phyloP scores from a whole-genome alignment of 2,113 vertebrate species.

The Pelmatolapia mariae region DNA sequence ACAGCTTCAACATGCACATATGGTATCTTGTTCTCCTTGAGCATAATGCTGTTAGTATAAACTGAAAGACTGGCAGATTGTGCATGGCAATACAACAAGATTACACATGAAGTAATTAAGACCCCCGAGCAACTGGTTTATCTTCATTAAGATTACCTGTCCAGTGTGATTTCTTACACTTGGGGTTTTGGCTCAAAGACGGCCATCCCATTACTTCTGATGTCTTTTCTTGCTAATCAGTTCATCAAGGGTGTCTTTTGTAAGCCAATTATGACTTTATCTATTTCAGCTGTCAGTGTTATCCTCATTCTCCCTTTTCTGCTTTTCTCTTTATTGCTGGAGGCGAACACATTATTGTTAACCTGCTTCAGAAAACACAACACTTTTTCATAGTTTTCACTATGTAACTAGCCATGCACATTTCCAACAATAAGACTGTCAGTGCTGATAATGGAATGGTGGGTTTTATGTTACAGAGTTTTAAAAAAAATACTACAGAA shows the following conservation, averaged over 20 bases:
- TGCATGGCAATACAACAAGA: conserved; percentile 28
- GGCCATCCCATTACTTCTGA: conserved; percentile 16
- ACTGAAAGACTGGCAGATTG: conserved; percentile 20
- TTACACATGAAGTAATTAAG: conserved; percentile 50
- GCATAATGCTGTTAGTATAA: conserved; percentile 38
- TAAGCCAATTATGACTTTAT: not conserved
- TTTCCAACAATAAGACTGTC: not conserved
- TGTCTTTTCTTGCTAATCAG: conserved; percentile 36
- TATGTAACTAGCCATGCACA: not conserved
- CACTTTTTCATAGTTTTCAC: not conserved
- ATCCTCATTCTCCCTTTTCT: not conserved
- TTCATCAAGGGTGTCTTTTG: not conserved
- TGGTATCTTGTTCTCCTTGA: conserved; percentile 31
- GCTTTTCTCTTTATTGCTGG: not conserved
- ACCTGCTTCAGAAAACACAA: not conserved
- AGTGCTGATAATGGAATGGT: not conserved
- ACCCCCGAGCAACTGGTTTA: conserved; percentile 23
- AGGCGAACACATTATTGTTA: not conserved
- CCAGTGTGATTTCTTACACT: conserved; percentile 7
- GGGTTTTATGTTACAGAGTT: not conserved
- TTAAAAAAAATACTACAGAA: not conserved
- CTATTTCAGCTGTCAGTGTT: not conserved
- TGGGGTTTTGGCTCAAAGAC: conserved; percentile 3
- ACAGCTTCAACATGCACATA: conserved; percentile 46
- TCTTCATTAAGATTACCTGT: conserved; percentile 54